A percentile compares a stretch with the other conserved stretches of the same genome.
These are phyloP conservation scores for Endomychus coccineus DNA, from an alignment of 2,888 invertebrate species.

Conservation along the genomic window DNA sequence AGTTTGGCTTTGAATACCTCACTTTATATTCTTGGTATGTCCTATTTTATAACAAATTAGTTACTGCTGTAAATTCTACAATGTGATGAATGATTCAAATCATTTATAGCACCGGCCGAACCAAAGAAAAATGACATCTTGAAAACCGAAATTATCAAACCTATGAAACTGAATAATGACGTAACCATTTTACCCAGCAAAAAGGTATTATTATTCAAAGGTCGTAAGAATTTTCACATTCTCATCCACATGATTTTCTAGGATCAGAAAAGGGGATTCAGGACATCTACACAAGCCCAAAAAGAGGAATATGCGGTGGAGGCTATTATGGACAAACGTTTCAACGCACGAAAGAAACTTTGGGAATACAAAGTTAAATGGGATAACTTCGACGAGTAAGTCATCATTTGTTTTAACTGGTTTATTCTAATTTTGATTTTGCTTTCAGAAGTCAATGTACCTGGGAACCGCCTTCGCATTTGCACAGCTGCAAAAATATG, in stretches of 20 bases:
- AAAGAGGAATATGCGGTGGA: slow-evolving; percentile 66
- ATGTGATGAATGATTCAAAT: too few relatives aligned
- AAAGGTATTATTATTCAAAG: slow-evolving; percentile 21
- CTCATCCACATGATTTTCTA: slow-evolving; percentile 8
- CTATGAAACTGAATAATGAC: slow-evolving; percentile 26
- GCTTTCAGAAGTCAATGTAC: slow-evolving; percentile 64
- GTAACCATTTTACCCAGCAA: slow-evolving; percentile 26
- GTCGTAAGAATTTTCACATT: too few relatives aligned
- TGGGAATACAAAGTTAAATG: slow-evolving; percentile 81
- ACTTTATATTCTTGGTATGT: too few relatives aligned
- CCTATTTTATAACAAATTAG: too few relatives aligned
- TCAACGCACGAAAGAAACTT: slow-evolving; percentile 67
- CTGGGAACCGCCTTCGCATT: slow-evolving; percentile 74
- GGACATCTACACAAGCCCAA: slow-evolving; percentile 21
- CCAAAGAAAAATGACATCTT: too few relatives aligned
- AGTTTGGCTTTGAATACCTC: too few relatives aligned
- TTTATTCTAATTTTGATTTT: slow-evolving; percentile 10
- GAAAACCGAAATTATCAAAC: slow-evolving; percentile 26
- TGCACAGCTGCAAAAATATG: slow-evolving; percentile 68
- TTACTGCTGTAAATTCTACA: too few relatives aligned
- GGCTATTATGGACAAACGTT: slow-evolving; percentile 76
- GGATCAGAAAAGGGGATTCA: slow-evolving; percentile 25
- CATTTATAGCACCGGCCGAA: too few relatives aligned
- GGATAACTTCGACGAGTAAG: slow-evolving; percentile 72
- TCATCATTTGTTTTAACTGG: slow-evolving; percentile 22